A percentile compares a stretch with the other conserved stretches of the same genome.
phyloP scores from a whole-genome alignment of 1,140 invertebrate genomes.

The Coelopa frigida region DNA sequence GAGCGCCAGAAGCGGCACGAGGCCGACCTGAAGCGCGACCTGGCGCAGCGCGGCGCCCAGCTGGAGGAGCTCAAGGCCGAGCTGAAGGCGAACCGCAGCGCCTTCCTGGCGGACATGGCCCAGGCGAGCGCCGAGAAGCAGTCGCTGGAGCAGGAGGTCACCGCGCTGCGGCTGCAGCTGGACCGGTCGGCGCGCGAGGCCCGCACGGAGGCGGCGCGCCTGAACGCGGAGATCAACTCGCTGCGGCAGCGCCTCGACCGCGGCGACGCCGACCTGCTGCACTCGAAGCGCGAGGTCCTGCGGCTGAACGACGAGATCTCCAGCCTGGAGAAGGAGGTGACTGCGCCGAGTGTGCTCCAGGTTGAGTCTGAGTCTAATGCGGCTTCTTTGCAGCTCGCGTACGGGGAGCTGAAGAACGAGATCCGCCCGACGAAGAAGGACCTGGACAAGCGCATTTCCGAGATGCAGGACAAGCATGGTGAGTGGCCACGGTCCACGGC shows the following conservation, averaged over 20 bases:
- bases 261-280: slow-evolving; percentile 67
- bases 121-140: slow-evolving; percentile 66
- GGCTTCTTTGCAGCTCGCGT: slow-evolving; percentile 31
- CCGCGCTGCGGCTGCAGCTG: slow-evolving; percentile 51
- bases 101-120: slow-evolving; percentile 65
- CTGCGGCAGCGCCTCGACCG: slow-evolving; percentile 67
- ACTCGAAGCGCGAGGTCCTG: slow-evolving; percentile 66
- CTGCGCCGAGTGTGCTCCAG: background rate
- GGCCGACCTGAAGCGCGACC: slow-evolving; percentile 62
- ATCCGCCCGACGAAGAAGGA: slow-evolving; percentile 58
- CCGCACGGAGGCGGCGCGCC: slow-evolving; percentile 63
- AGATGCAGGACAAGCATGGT: slow-evolving; percentile 77
- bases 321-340: slow-evolving; percentile 69
- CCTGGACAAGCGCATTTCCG: slow-evolving; percentile 60
- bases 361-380: slow-evolving; percentile 6
- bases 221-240: slow-evolving; percentile 69
- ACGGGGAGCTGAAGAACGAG: slow-evolving; percentile 49
- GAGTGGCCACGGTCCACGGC: no score
- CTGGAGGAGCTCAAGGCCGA: slow-evolving; percentile 74
- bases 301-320: slow-evolving; percentile 67
- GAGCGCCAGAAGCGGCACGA: slow-evolving; percentile 69
- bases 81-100: slow-evolving; percentile 64
- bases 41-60: slow-evolving; percentile 60
- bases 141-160: slow-evolving; percentile 68
- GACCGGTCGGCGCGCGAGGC: slow-evolving; percentile 64